These are phyloP conservation scores for Noctua fimbriata DNA, from an alignment of 2,888 invertebrate species.

Conservation along the genomic window DNA sequence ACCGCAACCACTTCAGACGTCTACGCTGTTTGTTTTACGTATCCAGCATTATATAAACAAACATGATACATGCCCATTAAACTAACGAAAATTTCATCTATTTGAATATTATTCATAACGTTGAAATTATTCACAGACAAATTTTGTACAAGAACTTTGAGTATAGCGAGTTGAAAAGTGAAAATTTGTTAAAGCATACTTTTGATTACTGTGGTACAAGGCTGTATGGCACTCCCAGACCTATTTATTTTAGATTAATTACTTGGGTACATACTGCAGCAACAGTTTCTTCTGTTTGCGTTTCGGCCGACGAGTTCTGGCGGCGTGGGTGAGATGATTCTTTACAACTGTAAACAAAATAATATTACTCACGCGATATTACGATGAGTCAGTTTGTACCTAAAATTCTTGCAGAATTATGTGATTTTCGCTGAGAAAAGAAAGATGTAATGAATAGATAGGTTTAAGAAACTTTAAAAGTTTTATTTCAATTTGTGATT, in stretches of 20 bases:
- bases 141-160: slow-evolving; percentile 15
- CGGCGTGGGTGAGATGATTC: slow-evolving; percentile 44
- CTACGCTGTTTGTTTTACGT: slow-evolving; percentile 51
- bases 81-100: slow-evolving; percentile 49
- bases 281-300: slow-evolving; percentile 55
- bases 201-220: slow-evolving; percentile 7
- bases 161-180: slow-evolving; percentile 6
- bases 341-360: slow-evolving; percentile 64
- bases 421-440: slow-evolving; percentile 13
- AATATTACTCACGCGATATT: slow-evolving; percentile 19
- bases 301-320: slow-evolving; percentile 45
- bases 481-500: not conserved
- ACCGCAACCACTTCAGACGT: slow-evolving; percentile 43
- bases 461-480: not conserved
- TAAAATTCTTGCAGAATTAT: slow-evolving; percentile 14
- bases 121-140: slow-evolving; percentile 31
- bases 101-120: slow-evolving; percentile 49
- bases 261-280: slow-evolving; percentile 64
- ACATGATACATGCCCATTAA: slow-evolving; percentile 42
- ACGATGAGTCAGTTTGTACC: not conserved
- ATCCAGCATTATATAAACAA: slow-evolving; percentile 56
- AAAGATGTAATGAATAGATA: slow-evolving; percentile 20
- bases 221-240: not conserved
- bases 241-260: slow-evolving; percentile 19
- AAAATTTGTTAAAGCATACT: slow-evolving; percentile 11